Percentiles rank a stretch among this genome's conserved stretches.
Conservation (phyloP, 2,888 invertebrate species). For the Drosophila neotestacea region DNA sequence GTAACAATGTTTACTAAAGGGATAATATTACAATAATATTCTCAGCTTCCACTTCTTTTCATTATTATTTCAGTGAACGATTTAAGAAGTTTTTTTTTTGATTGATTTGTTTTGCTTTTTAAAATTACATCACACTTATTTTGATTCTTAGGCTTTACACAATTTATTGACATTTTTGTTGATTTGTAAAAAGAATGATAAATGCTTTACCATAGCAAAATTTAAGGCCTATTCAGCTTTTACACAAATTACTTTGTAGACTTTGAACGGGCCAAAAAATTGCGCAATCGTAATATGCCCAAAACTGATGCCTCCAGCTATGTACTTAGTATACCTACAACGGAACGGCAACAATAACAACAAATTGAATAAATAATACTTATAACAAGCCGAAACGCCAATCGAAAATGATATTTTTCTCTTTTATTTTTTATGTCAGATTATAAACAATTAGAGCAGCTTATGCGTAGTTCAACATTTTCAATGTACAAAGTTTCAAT, state of each 20-base stretch:
- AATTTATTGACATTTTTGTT: constrained; percentile 1
- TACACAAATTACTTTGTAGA: constrained; percentile 7
- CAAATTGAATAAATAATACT: constrained; percentile 28
- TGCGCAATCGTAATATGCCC: constrained; percentile 18
- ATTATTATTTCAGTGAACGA: not conserved
- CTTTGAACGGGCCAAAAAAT: not conserved
- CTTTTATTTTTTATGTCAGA: constrained; percentile 33
- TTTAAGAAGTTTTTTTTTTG: not conserved
- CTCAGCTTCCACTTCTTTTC: not conserved
- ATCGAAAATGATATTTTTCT: constrained; percentile 15
- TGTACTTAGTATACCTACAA: not conserved
- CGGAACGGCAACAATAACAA: constrained; percentile 22
- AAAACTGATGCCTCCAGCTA: not conserved
- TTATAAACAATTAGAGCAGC: constrained; percentile 74
- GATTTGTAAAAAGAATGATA: not conserved
- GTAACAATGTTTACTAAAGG: not conserved
- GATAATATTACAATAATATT: not conserved
- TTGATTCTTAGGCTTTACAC: not conserved
- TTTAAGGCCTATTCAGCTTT: constrained; percentile 16
- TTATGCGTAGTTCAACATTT: constrained; percentile 53
- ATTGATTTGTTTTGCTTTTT: not conserved
- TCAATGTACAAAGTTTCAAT: constrained; percentile 44
- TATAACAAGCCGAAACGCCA: constrained; percentile 34
- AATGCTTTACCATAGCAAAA: constrained; percentile 8
- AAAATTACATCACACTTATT: not conserved